Percentiles rank a stretch among this genome's conserved stretches.
These are phyloP conservation scores for Dendrolimus houi DNA, from an alignment of 2,888 invertebrate genomes.

Conservation along the genomic window DNA sequence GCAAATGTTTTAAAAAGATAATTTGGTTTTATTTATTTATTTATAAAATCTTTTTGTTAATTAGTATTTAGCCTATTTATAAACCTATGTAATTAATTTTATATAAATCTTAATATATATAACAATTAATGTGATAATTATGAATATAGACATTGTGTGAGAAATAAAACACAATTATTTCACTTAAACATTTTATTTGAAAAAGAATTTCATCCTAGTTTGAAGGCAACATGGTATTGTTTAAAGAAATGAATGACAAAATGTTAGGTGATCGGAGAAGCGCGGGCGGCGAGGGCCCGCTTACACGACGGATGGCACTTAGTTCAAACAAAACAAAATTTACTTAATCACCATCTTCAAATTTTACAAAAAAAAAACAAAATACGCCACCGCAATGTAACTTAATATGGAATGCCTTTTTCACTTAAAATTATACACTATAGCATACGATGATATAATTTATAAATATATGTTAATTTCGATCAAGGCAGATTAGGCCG, in stretches of 20 bases:
- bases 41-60: too few species aligned
- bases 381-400: slow-evolving; percentile 62
- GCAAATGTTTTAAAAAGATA: too few species aligned
- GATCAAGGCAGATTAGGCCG: slow-evolving; percentile 39
- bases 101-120: too few species aligned
- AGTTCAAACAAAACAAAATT: slow-evolving; percentile 44
- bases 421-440: slow-evolving; percentile 56
- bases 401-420: slow-evolving; percentile 67
- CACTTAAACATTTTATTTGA: slow-evolving; percentile 74
- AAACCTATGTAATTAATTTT: too few species aligned
- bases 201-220: slow-evolving; percentile 69
- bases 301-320: slow-evolving; percentile 52
- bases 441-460: slow-evolving; percentile 36
- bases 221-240: slow-evolving; percentile 76
- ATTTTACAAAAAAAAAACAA: slow-evolving; percentile 3
- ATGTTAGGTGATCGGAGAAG: slow-evolving; percentile 21
- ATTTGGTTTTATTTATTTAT: too few species aligned
- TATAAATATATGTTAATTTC: slow-evolving; percentile 33
- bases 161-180: slow-evolving; percentile 51
- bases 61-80: too few species aligned
- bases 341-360: slow-evolving; percentile 31
- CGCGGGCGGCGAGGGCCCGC: slow-evolving; percentile 11
- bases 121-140: not conserved
- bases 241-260: slow-evolving; percentile 58
- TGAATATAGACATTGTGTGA: slow-evolving; percentile 4